Base-by-base conservation (phyloP, 2,113 vertebrate species). In the Myrmophylax atrothorax region DNA sequence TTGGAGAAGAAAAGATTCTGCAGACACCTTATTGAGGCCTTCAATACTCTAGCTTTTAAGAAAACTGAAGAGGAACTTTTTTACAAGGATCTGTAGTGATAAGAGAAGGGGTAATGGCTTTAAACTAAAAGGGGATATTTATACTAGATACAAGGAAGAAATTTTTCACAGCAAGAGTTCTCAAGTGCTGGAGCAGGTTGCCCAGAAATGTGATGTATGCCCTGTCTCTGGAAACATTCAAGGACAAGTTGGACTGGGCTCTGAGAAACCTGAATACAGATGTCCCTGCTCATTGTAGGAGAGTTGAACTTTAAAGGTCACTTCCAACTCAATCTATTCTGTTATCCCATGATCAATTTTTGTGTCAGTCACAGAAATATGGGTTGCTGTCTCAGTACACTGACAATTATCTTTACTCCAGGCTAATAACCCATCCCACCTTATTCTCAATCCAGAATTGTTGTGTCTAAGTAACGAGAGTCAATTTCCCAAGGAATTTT, bases 271-370 rank as follows among this genome's bases (percentile, higher is more conserved):
- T 25, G n/a, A 67, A 13, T 60, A 83, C 56, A 84, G 14, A 26
- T 50, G 33, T 44, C 23, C 16, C 23, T 44, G 17, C 8, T 62
- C 6, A 17, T 22, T 62, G 19, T 28, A 70, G 33, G 38, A 35
- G 2, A 7, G 5, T 23, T 70, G 67, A 14, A 58, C 29, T 70
- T 87, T 52, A 76, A 59, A 47, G 9, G 44, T 66, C 20, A 38
- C 25, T 52, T 72, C 29, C 50, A 40, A 23, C 12, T 2, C n/a
- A 40, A 38, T 20, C 6, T 72, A 35, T 52, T 63, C 18, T 35
- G 7, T 52, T 46, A 52, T 23, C 8, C 6, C 17, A 31, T 0
- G 0, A 53, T 40, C 7, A 75, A 22, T 73, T 35, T 60, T 84
- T 90, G 42, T 56, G n/a, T 29, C 40, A 77, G 6, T 9, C 18